These are phyloP conservation scores for Caretta caretta DNA, from an alignment of 2,113 vertebrate species.

Conservation along the genomic window DNA sequence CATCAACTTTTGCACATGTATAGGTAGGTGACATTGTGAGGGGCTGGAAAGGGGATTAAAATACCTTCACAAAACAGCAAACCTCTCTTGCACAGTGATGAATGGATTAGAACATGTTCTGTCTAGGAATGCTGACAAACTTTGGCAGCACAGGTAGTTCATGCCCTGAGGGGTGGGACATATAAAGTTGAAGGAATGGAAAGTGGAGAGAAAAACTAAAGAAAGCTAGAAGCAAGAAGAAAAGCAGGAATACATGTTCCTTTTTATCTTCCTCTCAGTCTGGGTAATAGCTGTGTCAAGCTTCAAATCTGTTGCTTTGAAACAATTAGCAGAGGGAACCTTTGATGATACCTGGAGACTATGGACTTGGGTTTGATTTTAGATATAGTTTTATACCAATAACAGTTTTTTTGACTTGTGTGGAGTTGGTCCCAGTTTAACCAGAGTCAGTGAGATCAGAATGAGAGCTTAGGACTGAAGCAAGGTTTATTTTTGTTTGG, in stretches of 20 bases:
- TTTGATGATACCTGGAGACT: not conserved
- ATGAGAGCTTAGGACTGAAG: not conserved
- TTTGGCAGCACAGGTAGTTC: accelerated
- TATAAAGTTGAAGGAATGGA: not conserved
- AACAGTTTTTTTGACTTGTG: not conserved
- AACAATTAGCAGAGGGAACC: not conserved
- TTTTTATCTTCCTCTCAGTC: not conserved
- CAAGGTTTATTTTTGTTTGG: not conserved
- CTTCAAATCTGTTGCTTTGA: not conserved
- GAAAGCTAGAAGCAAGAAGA: not conserved
- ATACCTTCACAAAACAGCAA: accelerated
- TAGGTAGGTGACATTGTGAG: not conserved
- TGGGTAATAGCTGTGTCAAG: not conserved
- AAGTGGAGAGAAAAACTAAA: not conserved
- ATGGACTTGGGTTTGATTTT: not conserved
- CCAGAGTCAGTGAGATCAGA: not conserved
- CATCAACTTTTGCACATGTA: not conserved
- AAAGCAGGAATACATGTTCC: not conserved
- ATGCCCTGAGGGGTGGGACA: not conserved
- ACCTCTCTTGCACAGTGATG: not conserved
- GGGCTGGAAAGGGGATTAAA: not conserved
- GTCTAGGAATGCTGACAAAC: not conserved
- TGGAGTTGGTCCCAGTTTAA: not conserved
- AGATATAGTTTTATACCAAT: not conserved
- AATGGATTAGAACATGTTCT: not conserved